These are phyloP conservation scores for Cepaea hortensis DNA, from an alignment of 2,888 invertebrate species.

Conservation along the genomic window DNA sequence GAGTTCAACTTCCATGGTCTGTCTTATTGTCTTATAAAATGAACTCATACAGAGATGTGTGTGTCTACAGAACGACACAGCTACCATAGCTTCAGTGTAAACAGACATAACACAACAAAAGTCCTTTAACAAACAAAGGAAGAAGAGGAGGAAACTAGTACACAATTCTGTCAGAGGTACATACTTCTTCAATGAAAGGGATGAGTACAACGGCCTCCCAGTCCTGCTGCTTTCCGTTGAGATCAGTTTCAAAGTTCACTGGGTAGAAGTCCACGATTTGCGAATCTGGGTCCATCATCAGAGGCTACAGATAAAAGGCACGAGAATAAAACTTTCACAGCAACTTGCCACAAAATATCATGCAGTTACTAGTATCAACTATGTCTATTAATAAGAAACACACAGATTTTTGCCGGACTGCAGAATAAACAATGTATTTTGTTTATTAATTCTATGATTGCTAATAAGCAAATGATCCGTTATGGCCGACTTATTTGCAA, in stretches of 20 bases:
- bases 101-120: no score
- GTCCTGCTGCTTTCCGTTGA: conserved; percentile 99
- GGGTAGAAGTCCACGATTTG: conserved; percentile 98
- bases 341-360: neutral
- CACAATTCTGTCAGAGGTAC: conserved; percentile 8
- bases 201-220: conserved; percentile 97
- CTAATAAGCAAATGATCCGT: no score
- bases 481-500: neutral
- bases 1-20: no score
- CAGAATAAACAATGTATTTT: neutral
- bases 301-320: conserved; percentile 71
- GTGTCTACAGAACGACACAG: no score
- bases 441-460: no score
- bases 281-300: conserved; percentile 94
- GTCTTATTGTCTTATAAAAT: no score
- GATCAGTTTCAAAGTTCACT: conserved; percentile 93
- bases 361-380: neutral
- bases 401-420: neutral
- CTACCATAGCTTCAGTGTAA: no score
- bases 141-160: no score
- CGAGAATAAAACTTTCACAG: no score
- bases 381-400: neutral
- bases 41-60: no score
- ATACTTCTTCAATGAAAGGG: conserved; percentile 95
- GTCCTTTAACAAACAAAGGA: no score